These are phyloP conservation scores for Herpetotheres cachinnans DNA, from an alignment of 2,113 vertebrate species.

Conservation along the genomic window DNA sequence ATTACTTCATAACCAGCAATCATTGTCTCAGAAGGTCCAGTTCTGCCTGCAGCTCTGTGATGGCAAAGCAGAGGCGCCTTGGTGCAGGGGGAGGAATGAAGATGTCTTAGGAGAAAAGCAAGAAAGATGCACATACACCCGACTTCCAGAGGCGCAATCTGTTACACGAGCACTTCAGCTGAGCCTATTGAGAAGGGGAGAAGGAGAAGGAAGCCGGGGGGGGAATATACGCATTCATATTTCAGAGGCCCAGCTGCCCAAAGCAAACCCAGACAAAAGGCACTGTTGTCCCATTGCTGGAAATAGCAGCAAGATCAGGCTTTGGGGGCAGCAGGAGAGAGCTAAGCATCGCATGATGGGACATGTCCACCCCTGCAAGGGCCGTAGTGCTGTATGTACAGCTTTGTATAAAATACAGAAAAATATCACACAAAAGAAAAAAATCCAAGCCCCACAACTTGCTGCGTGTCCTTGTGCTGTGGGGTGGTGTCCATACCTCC, in stretches of 20 bases:
- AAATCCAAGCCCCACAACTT: neutral
- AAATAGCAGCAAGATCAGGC: neutral
- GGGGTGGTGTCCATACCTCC: neutral
- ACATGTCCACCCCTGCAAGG: neutral
- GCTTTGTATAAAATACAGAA: neutral
- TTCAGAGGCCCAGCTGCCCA: neutral
- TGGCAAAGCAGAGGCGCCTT: neutral
- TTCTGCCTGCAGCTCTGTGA: neutral
- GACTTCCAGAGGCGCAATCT: neutral
- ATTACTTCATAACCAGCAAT: neutral
- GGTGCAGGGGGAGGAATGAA: neutral
- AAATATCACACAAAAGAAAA: neutral
- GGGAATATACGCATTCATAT: neutral
- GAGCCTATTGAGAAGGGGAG: neutral
- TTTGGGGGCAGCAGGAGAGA: neutral
- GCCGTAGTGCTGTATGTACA: neutral
- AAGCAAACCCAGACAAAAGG: constrained; percentile 18
- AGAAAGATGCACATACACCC: neutral
- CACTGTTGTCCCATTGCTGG: neutral
- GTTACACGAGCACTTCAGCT: neutral
- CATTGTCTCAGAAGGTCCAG: neutral
- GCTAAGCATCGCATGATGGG: neutral
- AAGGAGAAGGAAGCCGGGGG: neutral
- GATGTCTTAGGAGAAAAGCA: neutral
- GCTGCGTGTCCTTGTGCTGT: fast-evolving